Base-by-base conservation (phyloP, 2,113 vertebrate genomes). In the Hemiscyllium ocellatum region DNA sequence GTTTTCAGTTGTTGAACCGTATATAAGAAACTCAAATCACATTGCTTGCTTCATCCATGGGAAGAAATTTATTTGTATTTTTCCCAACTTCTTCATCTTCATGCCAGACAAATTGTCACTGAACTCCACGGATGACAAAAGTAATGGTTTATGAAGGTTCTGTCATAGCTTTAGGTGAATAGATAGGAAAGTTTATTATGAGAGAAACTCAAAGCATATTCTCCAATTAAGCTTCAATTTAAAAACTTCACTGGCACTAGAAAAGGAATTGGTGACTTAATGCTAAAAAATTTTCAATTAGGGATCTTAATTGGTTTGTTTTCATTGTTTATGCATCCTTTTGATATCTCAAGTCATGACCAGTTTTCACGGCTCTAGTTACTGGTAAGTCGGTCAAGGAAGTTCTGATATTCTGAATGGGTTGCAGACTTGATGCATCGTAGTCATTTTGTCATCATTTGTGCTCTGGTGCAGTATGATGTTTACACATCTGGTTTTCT, bases 401-500 rank as follows among this genome's bases (percentile, higher is more conserved):
- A 61, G n/a, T 83, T 65, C 65, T 93, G 61, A 37, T 33, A 33
- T 7, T 20, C 10, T 89, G 86, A 89, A 29, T 29, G 50, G 52
- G 13, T 24, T 89, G 24, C 86, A 29, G 50, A 29, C 37, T 83
- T 52, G 47, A 20, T 87, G 85, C 12, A 52, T 87, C 52, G 85
- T 50, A 24, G 10, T 87, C 50, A 87, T 26, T 22, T 52, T 87
- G 26, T 87, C 50, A 52, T 37, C 4, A 47, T 93, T 66, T 93
- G 89, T 37, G 61, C 66, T 66, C n/a, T 10, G 17, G 6, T 66
- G 80, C 80, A 85, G 78, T 83, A 72, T 83, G 50, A 95, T 85
- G n/a, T 65, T 29, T 95, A 68, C 80, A 96, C 95, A 83, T 96
- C 91, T 50, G 24, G 0, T 61, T 61, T 87, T 68, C 19, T 69